Evolutionary conservation across 2,888 invertebrate species (phyloP).

Genomic region (Plutella xylostella): DNA sequence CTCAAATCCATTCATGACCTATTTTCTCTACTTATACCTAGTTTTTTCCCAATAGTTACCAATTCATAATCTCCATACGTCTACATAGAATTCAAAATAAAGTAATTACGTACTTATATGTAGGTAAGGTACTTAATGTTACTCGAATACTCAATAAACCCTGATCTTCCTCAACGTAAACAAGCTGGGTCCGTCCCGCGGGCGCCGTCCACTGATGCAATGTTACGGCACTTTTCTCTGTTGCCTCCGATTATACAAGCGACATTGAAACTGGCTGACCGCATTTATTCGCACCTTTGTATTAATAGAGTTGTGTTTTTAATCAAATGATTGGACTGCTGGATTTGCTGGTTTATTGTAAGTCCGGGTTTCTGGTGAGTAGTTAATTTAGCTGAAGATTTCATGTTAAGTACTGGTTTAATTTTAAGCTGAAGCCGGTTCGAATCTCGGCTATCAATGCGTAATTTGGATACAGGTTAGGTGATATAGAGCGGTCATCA

Average conservation of each 20-base stretch:
- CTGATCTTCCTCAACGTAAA: not conserved
- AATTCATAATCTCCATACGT: not conserved
- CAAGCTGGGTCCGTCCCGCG: conserved; percentile 16
- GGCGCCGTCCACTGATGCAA: conserved; percentile 37
- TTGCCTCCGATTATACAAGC: conserved; percentile 41
- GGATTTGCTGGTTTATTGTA: not conserved
- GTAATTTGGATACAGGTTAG: too few relatives aligned
- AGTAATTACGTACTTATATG: too few relatives aligned
- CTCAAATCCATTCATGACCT: not conserved
- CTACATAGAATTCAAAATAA: too few relatives aligned
- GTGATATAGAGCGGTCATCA: too few relatives aligned
- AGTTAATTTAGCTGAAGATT: not conserved
- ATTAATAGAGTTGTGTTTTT: too few relatives aligned
- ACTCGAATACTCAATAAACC: not conserved
- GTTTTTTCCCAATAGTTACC: not conserved
- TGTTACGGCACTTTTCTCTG: conserved; percentile 27
- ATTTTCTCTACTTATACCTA: not conserved
- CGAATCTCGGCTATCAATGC: not conserved
- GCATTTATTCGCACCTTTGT: too few relatives aligned
- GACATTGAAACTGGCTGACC: conserved; percentile 55
- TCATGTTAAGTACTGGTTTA: not conserved
- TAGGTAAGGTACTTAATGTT: not conserved
- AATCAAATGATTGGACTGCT: too few relatives aligned
- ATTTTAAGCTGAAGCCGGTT: not conserved
- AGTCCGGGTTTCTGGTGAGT: not conserved